Evolutionary conservation across 2,113 vertebrate genomes (phyloP), one percentile per base, ranked within the genome.

Genomic region (Coturnix japonica): DNA sequence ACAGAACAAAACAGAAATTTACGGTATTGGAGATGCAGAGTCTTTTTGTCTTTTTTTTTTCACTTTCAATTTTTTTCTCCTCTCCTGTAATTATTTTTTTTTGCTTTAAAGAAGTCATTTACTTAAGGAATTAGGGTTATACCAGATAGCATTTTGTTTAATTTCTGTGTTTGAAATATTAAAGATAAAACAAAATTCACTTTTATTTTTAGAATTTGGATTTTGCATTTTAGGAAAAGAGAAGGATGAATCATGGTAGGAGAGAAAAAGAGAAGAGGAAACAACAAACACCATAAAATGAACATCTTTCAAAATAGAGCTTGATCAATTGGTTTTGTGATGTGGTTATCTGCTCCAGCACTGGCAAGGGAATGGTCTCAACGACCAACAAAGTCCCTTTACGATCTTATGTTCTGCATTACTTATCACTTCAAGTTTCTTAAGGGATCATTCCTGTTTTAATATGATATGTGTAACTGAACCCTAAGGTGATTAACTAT

Each of bases 361-460:
- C 87, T 73, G 60, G 44, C 84, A 72, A 66, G 87, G 84, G 89
- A 91, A 89, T 59, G 35, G 31, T 89, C 63, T 92, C 87, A 63
- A 70, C 46, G 84, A 76, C 51, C 81, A 76, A 70, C 82, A 43
- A 92, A 93, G n/a, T 70, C 84, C 46, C 95, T 95, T 95, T 94
- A 96, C 0, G 13, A 63, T 46, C 37, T 64, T 33, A 63, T 79
- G 61, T 70, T 90, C 59, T 81, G 41, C 31, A 60, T 6, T 28
- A 87, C 67, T 63, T 73, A 87, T 79, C 30, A 87, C 89, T 89
- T 90, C 59, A 85, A 84, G 49, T 56, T 93, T 89, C 94, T 93
- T 85, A 41, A 60, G 92, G 91, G 78, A 81, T 93, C 86, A 60
- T 37, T 95, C 67, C 41, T 20, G 71, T 87, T 92, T 94, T 84